Percentiles rank a stretch among this genome's conserved stretches.
Conservation (phyloP, 1,140 invertebrate species). For the Nephotettix cincticeps region DNA sequence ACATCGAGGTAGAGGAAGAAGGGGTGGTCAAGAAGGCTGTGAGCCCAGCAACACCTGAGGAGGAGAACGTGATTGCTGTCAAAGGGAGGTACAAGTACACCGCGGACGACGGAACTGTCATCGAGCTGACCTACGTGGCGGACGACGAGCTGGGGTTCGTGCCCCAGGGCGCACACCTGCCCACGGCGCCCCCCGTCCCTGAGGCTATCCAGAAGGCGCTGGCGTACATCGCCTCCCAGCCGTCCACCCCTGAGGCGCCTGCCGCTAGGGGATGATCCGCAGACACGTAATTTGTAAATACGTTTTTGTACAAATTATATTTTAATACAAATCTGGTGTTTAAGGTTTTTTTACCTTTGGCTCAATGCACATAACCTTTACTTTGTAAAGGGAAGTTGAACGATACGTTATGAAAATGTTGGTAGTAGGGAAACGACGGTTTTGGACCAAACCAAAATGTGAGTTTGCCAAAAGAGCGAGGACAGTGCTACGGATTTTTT, state of each 20-base stretch:
- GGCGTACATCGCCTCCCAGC: conserved; percentile 55
- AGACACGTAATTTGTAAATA: too few species aligned
- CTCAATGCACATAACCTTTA: too few species aligned
- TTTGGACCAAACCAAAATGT: too few species aligned
- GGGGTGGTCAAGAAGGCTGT: conserved; percentile 63
- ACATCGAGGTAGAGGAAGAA: conserved; percentile 76
- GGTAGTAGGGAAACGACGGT: too few species aligned
- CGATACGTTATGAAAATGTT: too few species aligned
- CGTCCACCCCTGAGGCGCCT: conserved; percentile 14
- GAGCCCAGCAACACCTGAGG: conserved; percentile 54
- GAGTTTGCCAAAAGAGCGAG: too few species aligned
- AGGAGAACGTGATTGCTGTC: conserved; percentile 64
- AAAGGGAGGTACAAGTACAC: conserved; percentile 67
- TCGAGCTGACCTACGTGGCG: conserved; percentile 68
- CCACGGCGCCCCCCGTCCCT: conserved; percentile 34
- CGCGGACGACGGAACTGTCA: conserved; percentile 67
- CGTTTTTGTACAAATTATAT: too few species aligned
- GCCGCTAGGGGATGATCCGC: too few species aligned
- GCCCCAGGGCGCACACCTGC: conserved; percentile 53
- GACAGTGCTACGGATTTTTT: too few species aligned
- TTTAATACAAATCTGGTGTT: too few species aligned
- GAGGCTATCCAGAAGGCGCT: conserved; percentile 66
- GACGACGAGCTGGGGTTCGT: conserved; percentile 63
- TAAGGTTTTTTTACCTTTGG: too few species aligned
- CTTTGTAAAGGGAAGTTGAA: too few species aligned